Conservation (phyloP, 1,140 invertebrate species). For the Leptoteleia sp. region DNA sequence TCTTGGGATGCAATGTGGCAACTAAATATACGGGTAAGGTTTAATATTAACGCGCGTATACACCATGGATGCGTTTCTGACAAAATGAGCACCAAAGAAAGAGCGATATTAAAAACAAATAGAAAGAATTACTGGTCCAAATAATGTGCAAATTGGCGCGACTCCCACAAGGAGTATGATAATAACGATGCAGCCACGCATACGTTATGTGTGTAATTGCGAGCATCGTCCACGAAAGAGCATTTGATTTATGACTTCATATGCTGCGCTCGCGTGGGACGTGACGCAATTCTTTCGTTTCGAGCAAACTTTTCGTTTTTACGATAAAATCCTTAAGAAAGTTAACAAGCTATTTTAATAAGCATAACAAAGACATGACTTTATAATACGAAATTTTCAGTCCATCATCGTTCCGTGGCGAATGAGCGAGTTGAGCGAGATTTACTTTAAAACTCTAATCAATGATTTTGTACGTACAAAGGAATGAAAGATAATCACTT, state of each 20-base stretch:
- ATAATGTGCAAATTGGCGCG: conserved; percentile 78
- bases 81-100: no score
- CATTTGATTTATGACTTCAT: conserved; percentile 80
- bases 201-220: conserved; percentile 79
- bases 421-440: no score
- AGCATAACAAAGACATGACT: conserved; percentile 30
- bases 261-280: conserved; percentile 69
- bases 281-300: conserved; percentile 66
- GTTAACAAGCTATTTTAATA: conserved; percentile 66
- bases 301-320: conserved; percentile 59
- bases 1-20: no score
- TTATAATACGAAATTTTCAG: no score
- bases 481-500: no score
- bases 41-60: no score
- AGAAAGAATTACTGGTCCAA: conserved; percentile 66
- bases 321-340: conserved; percentile 57
- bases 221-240: conserved; percentile 77
- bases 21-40: no score
- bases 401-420: no score
- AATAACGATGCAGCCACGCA: conserved; percentile 72
- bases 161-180: conserved; percentile 77
- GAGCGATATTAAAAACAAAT: conserved; percentile 16
- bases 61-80: no score
- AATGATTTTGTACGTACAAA: no score
- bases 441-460: no score